Evolutionary conservation across 2,888 invertebrate species (phyloP).

Genomic region (Acrobasis suavella): DNA sequence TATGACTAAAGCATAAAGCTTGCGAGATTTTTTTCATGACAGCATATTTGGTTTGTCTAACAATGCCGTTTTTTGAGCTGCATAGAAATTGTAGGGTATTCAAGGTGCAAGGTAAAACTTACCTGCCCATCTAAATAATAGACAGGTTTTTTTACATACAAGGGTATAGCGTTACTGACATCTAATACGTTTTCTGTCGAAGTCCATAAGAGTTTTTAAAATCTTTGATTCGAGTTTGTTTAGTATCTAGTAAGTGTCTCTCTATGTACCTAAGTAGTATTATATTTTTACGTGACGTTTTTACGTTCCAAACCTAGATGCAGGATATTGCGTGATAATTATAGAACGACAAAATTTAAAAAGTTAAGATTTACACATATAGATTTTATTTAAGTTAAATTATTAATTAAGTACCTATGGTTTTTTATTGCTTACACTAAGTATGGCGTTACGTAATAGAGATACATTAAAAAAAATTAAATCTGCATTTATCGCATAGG

Average conservation of each 20-base stretch:
- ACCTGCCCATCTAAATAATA: slow-evolving; percentile 67
- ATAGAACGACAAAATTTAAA: no score
- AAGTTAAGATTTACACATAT: no score
- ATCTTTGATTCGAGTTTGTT: slow-evolving; percentile 17
- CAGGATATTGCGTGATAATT: no score
- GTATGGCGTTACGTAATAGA: no score
- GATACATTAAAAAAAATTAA: no score
- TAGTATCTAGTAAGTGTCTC: not conserved
- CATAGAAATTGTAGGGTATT: slow-evolving; percentile 47
- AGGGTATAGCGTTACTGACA: slow-evolving; percentile 54
- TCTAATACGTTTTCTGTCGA: slow-evolving; percentile 47
- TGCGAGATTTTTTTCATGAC: slow-evolving; percentile 26
- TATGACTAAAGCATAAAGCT: slow-evolving; percentile 23
- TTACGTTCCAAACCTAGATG: no score
- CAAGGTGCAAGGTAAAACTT: slow-evolving; percentile 60
- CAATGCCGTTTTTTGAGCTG: slow-evolving; percentile 48
- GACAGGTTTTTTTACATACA: slow-evolving; percentile 51
- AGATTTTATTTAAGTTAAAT: no score
- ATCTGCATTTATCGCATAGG: no score
- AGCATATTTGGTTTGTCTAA: slow-evolving; percentile 36
- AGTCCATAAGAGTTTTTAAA: slow-evolving; percentile 28
- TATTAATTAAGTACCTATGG: not conserved
- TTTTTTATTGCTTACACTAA: no score
- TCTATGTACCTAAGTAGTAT: no score
- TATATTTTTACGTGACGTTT: no score